Conservation (phyloP, 2,888 invertebrate genomes). For the Cinara cedri region DNA sequence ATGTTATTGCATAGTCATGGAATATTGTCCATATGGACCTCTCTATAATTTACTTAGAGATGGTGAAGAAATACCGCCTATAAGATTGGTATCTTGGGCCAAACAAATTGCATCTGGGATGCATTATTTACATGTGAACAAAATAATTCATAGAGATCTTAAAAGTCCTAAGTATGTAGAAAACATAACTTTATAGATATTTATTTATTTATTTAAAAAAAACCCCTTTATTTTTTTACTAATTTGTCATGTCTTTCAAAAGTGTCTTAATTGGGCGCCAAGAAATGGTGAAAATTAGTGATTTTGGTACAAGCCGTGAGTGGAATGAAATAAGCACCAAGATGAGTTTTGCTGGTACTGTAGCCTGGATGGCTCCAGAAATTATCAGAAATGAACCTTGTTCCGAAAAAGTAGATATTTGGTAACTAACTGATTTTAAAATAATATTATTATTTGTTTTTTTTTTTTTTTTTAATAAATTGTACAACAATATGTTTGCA, state of each 20-base stretch:
- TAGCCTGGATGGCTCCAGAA: slow-evolving; percentile 99
- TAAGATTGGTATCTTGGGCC: slow-evolving; percentile 87
- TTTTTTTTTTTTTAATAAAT: neutral
- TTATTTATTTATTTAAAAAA: slow-evolving; percentile 11
- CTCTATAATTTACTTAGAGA: slow-evolving; percentile 86
- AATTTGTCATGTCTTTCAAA: slow-evolving; percentile 61
- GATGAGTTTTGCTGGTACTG: slow-evolving; percentile 98
- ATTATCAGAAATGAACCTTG: slow-evolving; percentile 95
- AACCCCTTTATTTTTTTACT: too few species aligned
- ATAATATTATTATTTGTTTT: neutral
- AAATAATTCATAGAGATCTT: slow-evolving; percentile 97
- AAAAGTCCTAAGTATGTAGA: slow-evolving; percentile 95
- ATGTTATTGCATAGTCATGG: slow-evolving; percentile 96
- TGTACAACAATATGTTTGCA: neutral
- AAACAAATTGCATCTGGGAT: slow-evolving; percentile 95
- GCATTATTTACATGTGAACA: slow-evolving; percentile 93
- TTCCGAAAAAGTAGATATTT: slow-evolving; percentile 97
- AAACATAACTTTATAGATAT: slow-evolving; percentile 3
- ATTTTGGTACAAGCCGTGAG: slow-evolving; percentile 94
- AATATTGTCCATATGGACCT: slow-evolving; percentile 95
- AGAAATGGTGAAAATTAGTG: slow-evolving; percentile 90
- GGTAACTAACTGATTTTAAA: slow-evolving; percentile 67
- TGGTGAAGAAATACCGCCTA: slow-evolving; percentile 83
- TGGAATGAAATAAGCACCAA: slow-evolving; percentile 94
- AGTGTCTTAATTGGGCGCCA: slow-evolving; percentile 85